phyloP scores from a whole-genome alignment of 2,797 vertebrate genomes.

The Myioborus melanocephalus region DNA sequence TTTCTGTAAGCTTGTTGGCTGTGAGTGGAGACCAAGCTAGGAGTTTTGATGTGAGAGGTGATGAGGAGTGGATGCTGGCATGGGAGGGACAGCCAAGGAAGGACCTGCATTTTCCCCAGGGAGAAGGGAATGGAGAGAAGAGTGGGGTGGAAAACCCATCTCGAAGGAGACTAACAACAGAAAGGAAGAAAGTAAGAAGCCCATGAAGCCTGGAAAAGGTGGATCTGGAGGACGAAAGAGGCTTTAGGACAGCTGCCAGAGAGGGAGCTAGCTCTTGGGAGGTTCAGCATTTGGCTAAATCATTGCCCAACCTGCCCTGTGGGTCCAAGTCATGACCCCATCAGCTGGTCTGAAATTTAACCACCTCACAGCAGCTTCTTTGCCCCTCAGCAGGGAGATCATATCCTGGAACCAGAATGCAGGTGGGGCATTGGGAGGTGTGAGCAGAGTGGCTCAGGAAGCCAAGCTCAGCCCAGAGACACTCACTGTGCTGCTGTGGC shows the following conservation, averaged over 20 bases:
- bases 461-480: neutral
- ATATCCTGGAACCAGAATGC: neutral
- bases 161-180: neutral
- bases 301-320: neutral
- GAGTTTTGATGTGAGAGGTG: neutral
- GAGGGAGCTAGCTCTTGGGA: neutral
- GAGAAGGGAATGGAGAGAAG: neutral
- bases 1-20: neutral
- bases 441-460: neutral
- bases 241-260: neutral
- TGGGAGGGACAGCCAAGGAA: neutral
- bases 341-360: neutral
- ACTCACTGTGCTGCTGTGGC: fast-evolving
- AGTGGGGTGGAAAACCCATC: neutral
- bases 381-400: neutral
- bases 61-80: neutral
- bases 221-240: neutral
- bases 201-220: neutral
- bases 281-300: neutral
- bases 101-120: fast-evolving
- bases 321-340: neutral
- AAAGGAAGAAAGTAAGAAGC: neutral
- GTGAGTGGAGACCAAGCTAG: neutral
- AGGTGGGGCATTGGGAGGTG: fast-evolving
- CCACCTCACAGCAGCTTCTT: neutral